Evolutionary conservation across 2,113 vertebrate genomes (phyloP).

Genomic region (Calyptomena viridis): DNA sequence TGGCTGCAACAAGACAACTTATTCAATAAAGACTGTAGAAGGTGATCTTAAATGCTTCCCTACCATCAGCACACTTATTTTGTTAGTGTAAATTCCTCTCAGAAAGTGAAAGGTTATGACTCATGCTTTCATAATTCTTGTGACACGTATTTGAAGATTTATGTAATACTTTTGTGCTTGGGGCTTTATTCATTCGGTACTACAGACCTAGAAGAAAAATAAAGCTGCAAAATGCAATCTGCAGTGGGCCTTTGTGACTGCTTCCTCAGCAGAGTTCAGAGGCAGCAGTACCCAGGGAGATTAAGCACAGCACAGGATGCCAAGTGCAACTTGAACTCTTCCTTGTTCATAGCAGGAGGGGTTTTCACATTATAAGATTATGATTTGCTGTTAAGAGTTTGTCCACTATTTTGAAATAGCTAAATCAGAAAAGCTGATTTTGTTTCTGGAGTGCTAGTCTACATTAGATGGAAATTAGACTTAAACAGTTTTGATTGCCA

Average conservation of each 20-base stretch:
- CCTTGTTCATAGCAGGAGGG: neutral
- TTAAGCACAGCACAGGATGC: fast-evolving
- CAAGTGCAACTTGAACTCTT: neutral
- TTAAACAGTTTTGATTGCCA: neutral
- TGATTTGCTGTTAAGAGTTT: neutral
- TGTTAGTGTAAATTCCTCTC: neutral
- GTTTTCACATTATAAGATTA: neutral
- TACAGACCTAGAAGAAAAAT: neutral
- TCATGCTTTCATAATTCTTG: constrained; percentile 14
- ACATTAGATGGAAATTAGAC: neutral
- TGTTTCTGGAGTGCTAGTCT: neutral
- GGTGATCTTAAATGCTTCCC: neutral
- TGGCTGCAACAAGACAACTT: neutral
- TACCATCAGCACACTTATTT: neutral
- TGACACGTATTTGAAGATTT: constrained; percentile 6
- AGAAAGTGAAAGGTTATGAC: constrained; percentile 12
- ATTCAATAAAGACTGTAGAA: neutral
- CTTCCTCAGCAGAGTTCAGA: neutral
- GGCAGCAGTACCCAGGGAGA: neutral
- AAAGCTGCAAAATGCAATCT: neutral
- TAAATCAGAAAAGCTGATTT: neutral
- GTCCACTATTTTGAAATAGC: neutral
- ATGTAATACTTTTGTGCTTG: neutral
- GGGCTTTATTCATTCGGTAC: neutral
- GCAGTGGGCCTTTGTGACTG: neutral